phyloP scores from a whole-genome alignment of 1,140 invertebrate species.

The Drosophila watanabei region DNA sequence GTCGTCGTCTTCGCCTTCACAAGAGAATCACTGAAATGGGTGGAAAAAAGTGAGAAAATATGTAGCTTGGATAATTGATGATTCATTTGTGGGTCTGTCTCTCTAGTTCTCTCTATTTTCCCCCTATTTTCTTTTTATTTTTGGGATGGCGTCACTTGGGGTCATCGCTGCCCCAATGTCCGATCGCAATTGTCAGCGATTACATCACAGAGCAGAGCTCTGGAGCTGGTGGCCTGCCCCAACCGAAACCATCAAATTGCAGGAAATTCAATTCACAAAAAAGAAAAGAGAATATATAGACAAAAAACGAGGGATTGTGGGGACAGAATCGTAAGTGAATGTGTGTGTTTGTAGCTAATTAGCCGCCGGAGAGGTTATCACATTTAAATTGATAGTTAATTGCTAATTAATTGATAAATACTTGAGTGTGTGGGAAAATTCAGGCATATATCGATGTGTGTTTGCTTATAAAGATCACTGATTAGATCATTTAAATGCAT shows the following conservation, averaged over 20 bases:
- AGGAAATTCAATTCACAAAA: constrained; percentile 81
- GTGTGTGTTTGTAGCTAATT: constrained; percentile 18
- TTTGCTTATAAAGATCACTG: not conserved
- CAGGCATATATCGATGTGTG: constrained; percentile 5
- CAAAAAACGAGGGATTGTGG: not conserved
- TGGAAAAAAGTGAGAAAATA: constrained; percentile 34
- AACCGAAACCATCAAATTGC: constrained; percentile 68
- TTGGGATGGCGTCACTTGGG: constrained; percentile 60
- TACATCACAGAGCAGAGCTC: constrained; percentile 66
- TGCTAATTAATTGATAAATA: constrained; percentile 18
- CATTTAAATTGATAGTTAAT: constrained; percentile 34
- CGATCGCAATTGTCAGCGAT: constrained; percentile 71
- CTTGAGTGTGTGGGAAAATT: not conserved
- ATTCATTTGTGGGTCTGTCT: constrained; percentile 24
- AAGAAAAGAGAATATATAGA: constrained; percentile 13
- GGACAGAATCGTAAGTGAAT: constrained; percentile 1
- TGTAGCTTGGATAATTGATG: constrained; percentile 39
- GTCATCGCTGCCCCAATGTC: constrained; percentile 59
- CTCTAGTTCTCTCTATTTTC: not conserved
- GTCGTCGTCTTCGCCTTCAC: constrained; percentile 21
- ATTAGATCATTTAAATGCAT: not conserved
- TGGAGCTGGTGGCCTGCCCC: constrained; percentile 25
- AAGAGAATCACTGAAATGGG: constrained; percentile 45
- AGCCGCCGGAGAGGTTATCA: constrained; percentile 6
- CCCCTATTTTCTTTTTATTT: not conserved